Conservation (phyloP, 2,113 vertebrate species). For the Scomber colias region DNA sequence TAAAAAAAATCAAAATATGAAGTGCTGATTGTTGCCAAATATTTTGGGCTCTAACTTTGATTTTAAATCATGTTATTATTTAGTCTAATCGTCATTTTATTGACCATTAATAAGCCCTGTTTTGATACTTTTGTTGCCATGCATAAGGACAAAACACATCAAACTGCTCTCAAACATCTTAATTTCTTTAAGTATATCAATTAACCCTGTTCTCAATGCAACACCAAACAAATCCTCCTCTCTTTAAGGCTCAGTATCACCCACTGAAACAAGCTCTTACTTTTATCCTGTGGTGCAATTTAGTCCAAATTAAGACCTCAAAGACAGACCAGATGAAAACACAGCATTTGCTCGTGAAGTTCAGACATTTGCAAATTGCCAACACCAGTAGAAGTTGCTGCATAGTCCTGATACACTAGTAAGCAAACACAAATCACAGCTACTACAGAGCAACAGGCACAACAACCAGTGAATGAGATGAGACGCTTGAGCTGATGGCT, state of each 20-base stretch:
- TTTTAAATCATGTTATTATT: slow-evolving; percentile 14
- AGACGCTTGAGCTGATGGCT: slow-evolving; percentile 61
- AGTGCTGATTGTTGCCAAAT: slow-evolving; percentile 21
- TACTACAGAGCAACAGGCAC: slow-evolving; percentile 83
- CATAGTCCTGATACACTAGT: slow-evolving; percentile 80
- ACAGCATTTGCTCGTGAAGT: slow-evolving; percentile 11
- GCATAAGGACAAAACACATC: slow-evolving; percentile 43
- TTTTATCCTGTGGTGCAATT: slow-evolving; percentile 35
- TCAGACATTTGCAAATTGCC: slow-evolving; percentile 52
- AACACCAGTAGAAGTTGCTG: slow-evolving; percentile 85
- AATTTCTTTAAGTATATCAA: slow-evolving; percentile 20
- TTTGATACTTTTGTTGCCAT: slow-evolving; percentile 24
- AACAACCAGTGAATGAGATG: slow-evolving; percentile 78
- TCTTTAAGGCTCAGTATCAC: slow-evolving; percentile 64
- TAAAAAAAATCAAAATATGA: slow-evolving; percentile 14
- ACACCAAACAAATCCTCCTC: slow-evolving; percentile 17
- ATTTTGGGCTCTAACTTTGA: slow-evolving; percentile 16
- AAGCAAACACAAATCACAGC: slow-evolving; percentile 82
- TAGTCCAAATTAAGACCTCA: slow-evolving; percentile 38
- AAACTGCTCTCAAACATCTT: slow-evolving; percentile 36
- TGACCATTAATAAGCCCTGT: slow-evolving; percentile 31
- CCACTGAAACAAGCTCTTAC: slow-evolving; percentile 18
- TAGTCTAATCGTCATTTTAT: slow-evolving; percentile 17
- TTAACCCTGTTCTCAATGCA: slow-evolving; percentile 62
- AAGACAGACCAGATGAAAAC: slow-evolving; percentile 49